These are phyloP conservation scores for Todiramphus saurophagus DNA, from an alignment of 2,113 vertebrate genomes.

Conservation along the genomic window DNA sequence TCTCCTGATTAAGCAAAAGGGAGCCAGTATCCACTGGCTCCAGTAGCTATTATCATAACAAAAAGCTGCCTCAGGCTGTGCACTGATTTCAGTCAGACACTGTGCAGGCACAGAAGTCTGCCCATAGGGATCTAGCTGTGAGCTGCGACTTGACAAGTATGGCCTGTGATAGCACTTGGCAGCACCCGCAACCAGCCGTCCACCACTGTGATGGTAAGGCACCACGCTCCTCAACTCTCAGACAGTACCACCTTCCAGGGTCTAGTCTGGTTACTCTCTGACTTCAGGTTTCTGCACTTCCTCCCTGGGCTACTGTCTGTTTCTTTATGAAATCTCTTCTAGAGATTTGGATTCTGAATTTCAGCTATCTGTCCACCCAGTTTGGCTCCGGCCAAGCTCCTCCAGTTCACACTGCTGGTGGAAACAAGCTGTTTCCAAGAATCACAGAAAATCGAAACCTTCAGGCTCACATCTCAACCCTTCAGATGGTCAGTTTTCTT, in stretches of 20 bases:
- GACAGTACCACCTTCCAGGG: background rate
- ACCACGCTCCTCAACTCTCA: background rate
- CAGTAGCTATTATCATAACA: background rate
- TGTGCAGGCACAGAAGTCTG: background rate
- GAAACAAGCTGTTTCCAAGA: background rate
- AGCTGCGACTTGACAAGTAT: background rate
- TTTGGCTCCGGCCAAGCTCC: background rate
- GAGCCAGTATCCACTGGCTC: background rate
- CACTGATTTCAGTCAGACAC: background rate
- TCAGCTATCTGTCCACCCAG: background rate
- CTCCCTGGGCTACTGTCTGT: rapidly evolving
- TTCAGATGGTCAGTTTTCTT: background rate
- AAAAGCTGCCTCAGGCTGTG: background rate
- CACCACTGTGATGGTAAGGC: background rate
- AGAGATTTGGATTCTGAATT: background rate
- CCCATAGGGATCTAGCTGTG: background rate
- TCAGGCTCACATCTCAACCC: background rate
- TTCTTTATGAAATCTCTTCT: background rate
- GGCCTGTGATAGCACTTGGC: background rate
- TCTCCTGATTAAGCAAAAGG: background rate
- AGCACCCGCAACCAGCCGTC: rapidly evolving
- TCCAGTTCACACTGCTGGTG: background rate
- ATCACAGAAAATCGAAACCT: background rate
- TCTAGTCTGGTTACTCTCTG: background rate
- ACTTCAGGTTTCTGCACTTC: background rate